These are phyloP conservation scores for Hydraecia micacea DNA, from an alignment of 2,888 invertebrate genomes.

Conservation along the genomic window DNA sequence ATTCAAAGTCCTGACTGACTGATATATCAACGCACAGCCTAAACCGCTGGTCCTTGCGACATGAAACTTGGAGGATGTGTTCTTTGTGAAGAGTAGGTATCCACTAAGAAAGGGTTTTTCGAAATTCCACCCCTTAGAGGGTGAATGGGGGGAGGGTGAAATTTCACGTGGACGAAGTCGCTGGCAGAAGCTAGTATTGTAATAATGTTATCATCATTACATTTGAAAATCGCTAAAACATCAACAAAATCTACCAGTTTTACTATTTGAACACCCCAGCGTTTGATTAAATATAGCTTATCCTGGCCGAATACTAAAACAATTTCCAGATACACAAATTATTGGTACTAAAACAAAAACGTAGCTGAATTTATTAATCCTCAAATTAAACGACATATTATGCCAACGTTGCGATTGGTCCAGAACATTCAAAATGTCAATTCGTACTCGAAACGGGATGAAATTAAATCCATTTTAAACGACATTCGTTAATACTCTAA, in stretches of 20 bases:
- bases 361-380: constrained; percentile 33
- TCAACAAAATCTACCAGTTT: neutral
- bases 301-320: neutral
- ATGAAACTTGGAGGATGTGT: too few relatives aligned
- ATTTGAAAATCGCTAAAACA: too few relatives aligned
- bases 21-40: too few relatives aligned
- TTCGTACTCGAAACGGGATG: constrained; percentile 34
- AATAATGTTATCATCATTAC: neutral
- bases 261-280: neutral
- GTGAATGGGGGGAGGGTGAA: too few relatives aligned
- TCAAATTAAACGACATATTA: constrained; percentile 42
- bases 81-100: too few relatives aligned
- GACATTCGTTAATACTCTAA: constrained; percentile 51
- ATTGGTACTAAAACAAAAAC: constrained; percentile 15
- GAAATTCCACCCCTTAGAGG: too few relatives aligned
- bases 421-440: constrained; percentile 40
- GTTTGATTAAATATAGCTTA: constrained; percentile 11
- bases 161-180: too few relatives aligned
- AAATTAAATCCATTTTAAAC: constrained; percentile 58
- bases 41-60: too few relatives aligned
- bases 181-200: too few relatives aligned
- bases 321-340: constrained; percentile 18
- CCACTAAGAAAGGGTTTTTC: too few relatives aligned
- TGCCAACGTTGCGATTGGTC: constrained; percentile 27
- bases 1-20: too few relatives aligned